Evolutionary conservation across 1,140 invertebrate genomes (phyloP), one percentile per base, ranked within the genome.

Genomic region (Trichoplusia ni): DNA sequence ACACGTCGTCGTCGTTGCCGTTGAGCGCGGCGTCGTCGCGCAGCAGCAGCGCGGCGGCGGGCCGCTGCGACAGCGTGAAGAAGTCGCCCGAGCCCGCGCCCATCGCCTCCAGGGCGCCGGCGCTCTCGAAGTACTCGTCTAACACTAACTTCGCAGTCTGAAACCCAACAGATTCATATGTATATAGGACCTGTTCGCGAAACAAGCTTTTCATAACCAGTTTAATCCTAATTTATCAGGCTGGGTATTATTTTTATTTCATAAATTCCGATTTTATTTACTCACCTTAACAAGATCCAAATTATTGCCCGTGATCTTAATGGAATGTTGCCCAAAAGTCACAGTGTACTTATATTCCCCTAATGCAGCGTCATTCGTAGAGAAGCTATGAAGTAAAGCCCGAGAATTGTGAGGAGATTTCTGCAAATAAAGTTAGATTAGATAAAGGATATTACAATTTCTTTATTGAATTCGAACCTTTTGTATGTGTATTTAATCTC

Each of bases 311-410:
- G 95, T 96, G 70, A 97, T 96, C 90, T 96, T 96, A 49, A 97
- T 92, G 56, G 94, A 93, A 82, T 96, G 94, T 75, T 94, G 93
- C 69, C 95, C 95, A 73, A 96, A 93, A 67, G 94, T 95, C 37
- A 97, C 96, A 53, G 96, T 96, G 84, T 96, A 96, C 79, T 96
- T 96, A 87, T 96, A 97, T 91, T 97, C 96, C 78, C 95, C 95
- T 82, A 96, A 91, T 72, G 93, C 94, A 73, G 95, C 95, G 90
- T 97, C 96, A 85, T 95, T 95, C 70, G 95, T 95, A 66, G 95
- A 96, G 78, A 94, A 93, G 90, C 95, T 96, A 87, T 96, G 95
- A 69, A 95, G 91, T 51, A 96, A 89, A 63, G 94, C 90, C 73
- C 93, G 85, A 67, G 91, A 89, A 61, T 79, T 82, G 65, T 89